phyloP scores from a whole-genome alignment of 2,113 vertebrate genomes.

The Dunckerocampus dactyliophorus region DNA sequence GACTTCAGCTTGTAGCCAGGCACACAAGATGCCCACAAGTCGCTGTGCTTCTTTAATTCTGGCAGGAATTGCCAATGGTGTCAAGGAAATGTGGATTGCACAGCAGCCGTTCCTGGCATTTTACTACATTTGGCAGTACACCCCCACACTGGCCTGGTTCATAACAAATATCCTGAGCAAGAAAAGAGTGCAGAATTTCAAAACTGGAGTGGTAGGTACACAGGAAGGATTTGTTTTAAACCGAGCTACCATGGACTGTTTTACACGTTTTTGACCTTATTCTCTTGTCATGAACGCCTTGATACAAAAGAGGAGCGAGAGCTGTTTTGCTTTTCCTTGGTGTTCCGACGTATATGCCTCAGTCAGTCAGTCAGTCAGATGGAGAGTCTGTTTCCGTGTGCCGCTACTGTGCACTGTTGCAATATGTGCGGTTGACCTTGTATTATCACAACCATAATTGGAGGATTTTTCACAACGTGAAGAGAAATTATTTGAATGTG shows the following conservation, averaged over 20 bases:
- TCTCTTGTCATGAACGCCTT: neutral
- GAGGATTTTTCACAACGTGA: conserved; percentile 7
- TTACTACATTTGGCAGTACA: conserved; percentile 86
- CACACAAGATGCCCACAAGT: conserved; percentile 83
- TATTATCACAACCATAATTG: conserved; percentile 1
- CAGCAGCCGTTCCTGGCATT: conserved; percentile 81
- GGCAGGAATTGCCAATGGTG: conserved; percentile 77
- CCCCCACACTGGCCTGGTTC: conserved; percentile 82
- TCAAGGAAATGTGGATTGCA: conserved; percentile 89
- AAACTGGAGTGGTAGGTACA: conserved; percentile 81
- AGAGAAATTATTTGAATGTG: conserved; percentile 29
- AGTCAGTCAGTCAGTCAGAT: neutral
- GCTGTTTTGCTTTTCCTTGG: neutral
- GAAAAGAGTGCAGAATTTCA: conserved; percentile 85
- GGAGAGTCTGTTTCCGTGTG: neutral
- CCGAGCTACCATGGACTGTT: neutral
- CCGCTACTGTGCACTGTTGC: neutral
- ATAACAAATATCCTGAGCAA: conserved; percentile 71
- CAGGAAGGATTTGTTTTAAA: neutral
- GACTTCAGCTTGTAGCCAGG: conserved; percentile 66
- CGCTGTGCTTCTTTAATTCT: conserved; percentile 86
- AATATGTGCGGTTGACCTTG: conserved; percentile 22
- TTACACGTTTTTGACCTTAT: neutral
- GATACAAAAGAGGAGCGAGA: neutral
- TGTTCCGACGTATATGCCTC: neutral